phyloP scores from a whole-genome alignment of 2,797 vertebrate species.

The Phrynocephalus forsythii region DNA sequence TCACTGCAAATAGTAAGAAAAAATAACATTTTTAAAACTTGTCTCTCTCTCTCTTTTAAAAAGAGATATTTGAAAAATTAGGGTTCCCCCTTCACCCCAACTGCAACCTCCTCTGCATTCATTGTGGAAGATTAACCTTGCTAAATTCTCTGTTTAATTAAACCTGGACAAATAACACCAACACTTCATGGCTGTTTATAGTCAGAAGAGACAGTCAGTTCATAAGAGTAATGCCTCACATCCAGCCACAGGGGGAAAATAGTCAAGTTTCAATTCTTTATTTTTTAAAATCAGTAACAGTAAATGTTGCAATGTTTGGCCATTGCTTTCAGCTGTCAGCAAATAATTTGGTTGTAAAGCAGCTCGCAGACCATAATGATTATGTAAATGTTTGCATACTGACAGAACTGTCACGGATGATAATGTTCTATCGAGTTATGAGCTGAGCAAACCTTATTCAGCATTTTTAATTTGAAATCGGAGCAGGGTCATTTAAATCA shows the following conservation, averaged over 20 bases:
- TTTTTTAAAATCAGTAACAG: constrained; percentile 37
- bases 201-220: background rate
- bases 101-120: background rate
- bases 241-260: background rate
- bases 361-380: constrained; percentile 45
- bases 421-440: constrained; percentile 50
- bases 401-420: constrained; percentile 46
- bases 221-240: background rate
- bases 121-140: background rate
- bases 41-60: no score
- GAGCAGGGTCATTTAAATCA: constrained; percentile 7
- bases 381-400: constrained; percentile 53
- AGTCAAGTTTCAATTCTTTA: background rate
- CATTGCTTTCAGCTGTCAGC: constrained; percentile 44
- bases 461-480: constrained; percentile 48
- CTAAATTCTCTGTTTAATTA: background rate
- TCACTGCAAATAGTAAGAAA: no score
- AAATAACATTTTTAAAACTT: no score
- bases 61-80: background rate
- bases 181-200: background rate
- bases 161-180: background rate
- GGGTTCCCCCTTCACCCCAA: background rate
- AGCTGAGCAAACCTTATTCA: constrained; percentile 51
- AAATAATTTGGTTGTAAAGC: constrained; percentile 42
- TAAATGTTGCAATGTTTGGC: constrained; percentile 17